Percentiles rank a stretch among this genome's conserved stretches.
These are phyloP conservation scores for Stegastes partitus DNA, from an alignment of 2,113 vertebrate species.

Conservation along the genomic window DNA sequence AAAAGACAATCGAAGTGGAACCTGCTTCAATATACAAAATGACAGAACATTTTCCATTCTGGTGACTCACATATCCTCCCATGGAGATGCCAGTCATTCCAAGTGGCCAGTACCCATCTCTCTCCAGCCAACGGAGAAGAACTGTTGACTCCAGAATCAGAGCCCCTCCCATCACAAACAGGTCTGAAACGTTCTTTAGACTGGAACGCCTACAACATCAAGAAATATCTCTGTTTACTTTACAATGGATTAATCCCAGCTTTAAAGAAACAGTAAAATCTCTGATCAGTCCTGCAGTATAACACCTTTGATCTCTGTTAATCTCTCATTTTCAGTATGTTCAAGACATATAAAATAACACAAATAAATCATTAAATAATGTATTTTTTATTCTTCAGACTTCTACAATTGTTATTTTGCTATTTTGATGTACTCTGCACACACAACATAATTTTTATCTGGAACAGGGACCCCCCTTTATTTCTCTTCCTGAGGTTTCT, in stretches of 20 bases:
- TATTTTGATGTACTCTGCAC: no score
- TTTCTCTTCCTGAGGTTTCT: no score
- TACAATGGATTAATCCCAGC: background rate
- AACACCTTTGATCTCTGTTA: background rate
- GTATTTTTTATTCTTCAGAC: no score
- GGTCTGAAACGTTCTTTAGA: constrained; percentile 97
- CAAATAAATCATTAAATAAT: no score
- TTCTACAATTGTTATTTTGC: no score
- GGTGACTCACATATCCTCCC: constrained; percentile 94
- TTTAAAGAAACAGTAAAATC: background rate
- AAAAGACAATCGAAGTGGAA: no score
- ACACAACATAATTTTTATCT: no score
- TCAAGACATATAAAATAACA: background rate
- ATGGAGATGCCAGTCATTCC: constrained; percentile 99
- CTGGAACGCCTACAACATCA: constrained; percentile 89
- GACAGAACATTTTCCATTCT: background rate
- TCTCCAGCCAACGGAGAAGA: constrained; percentile 95
- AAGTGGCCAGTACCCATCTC: constrained; percentile 96
- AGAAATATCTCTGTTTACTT: constrained; percentile 28
- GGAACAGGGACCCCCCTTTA: no score
- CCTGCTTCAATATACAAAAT: no score
- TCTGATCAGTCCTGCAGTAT: background rate
- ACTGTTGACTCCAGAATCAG: constrained; percentile 95
- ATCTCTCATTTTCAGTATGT: background rate
- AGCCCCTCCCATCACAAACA: constrained; percentile 98